Conservation (phyloP, 2,888 invertebrate species). For the Tenthredo livida region DNA sequence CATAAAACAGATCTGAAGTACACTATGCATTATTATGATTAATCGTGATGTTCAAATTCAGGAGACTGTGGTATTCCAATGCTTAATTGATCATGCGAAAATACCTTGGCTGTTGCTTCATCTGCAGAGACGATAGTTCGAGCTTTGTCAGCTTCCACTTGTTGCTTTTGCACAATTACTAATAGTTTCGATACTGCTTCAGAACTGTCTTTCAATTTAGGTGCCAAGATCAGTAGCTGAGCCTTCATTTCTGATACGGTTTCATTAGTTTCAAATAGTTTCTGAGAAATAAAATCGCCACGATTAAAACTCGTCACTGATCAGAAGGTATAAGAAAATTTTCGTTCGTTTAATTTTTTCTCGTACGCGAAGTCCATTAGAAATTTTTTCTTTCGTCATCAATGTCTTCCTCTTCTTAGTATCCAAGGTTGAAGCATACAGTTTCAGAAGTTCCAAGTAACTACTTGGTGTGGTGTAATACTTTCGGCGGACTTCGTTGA, state of each 20-base stretch:
- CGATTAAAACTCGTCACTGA: neutral
- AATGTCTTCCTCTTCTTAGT: constrained; percentile 86
- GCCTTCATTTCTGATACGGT: constrained; percentile 92
- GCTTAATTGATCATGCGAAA: constrained; percentile 26
- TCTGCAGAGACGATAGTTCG: constrained; percentile 89
- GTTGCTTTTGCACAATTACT: constrained; percentile 88
- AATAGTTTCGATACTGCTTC: constrained; percentile 88
- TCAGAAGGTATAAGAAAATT: neutral
- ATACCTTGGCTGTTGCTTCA: constrained; percentile 90
- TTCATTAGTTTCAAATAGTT: constrained; percentile 90
- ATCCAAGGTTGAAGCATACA: constrained; percentile 86
- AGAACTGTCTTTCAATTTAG: constrained; percentile 88
- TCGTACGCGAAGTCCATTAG: constrained; percentile 83
- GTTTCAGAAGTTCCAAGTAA: constrained; percentile 91
- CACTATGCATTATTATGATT: neutral
- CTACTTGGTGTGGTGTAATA: constrained; percentile 96
- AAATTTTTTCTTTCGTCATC: constrained; percentile 84
- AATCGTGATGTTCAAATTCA: neutral
- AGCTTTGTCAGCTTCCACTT: constrained; percentile 90
- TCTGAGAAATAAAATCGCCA: constrained; percentile 78
- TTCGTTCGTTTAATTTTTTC: neutral
- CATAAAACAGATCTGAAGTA: neutral
- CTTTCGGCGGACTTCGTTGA: constrained; percentile 89
- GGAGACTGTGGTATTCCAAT: constrained; percentile 14
- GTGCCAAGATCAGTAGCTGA: constrained; percentile 89